These are phyloP conservation scores for Leptinotarsa juncta DNA, from an alignment of 2,888 invertebrate genomes.

Conservation along the genomic window DNA sequence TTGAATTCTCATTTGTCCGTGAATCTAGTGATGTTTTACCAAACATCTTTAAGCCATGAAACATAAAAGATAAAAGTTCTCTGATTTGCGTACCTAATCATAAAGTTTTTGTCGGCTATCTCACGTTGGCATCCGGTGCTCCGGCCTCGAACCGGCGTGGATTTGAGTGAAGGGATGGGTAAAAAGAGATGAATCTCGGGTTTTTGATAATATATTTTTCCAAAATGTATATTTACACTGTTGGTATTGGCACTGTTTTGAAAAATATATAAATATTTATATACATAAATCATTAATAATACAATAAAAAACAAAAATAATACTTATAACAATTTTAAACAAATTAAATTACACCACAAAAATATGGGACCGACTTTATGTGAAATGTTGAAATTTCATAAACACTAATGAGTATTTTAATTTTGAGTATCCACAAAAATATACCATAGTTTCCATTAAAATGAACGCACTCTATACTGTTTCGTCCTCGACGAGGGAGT, in stretches of 20 bases:
- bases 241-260: slow-evolving; percentile 66
- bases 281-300: slow-evolving; percentile 51
- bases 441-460: background rate
- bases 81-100: no score
- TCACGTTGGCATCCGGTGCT: no score
- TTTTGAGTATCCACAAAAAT: slow-evolving; percentile 17
- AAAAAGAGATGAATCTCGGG: slow-evolving; percentile 14
- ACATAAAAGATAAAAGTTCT: no score
- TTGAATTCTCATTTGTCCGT: no score
- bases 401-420: slow-evolving; percentile 1
- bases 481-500: background rate
- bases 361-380: slow-evolving; percentile 39
- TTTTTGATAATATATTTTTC: slow-evolving; percentile 50
- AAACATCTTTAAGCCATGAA: no score
- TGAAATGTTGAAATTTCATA: slow-evolving; percentile 9
- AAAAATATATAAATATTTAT: slow-evolving; percentile 62
- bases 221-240: slow-evolving; percentile 59
- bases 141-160: no score
- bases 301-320: slow-evolving; percentile 60
- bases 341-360: slow-evolving; percentile 43
- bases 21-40: no score
- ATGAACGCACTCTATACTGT: no score
- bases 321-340: slow-evolving; percentile 56
- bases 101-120: no score
- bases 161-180: no score